Conservation (phyloP, 2,113 vertebrate genomes). For the Nycticryphes semicollaris region DNA sequence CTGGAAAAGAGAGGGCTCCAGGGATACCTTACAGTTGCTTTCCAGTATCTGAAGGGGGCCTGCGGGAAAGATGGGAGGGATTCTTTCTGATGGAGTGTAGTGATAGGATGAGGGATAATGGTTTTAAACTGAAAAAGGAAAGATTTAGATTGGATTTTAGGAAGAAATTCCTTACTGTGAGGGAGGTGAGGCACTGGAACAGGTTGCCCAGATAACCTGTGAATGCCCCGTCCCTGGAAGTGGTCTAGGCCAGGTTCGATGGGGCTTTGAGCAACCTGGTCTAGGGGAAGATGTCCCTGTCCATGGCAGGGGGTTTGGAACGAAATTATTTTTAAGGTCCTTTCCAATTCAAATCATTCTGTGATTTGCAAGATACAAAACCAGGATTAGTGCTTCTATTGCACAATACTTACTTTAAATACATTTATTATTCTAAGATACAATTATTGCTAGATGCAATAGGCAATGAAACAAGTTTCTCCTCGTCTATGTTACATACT, state of each 20-base stretch:
- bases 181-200: neutral
- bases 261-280: neutral
- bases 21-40: neutral
- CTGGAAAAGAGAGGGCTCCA: neutral
- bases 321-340: neutral
- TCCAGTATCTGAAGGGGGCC: neutral
- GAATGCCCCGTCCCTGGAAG: neutral
- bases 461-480: conserved; percentile 12
- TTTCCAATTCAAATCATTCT: neutral
- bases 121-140: neutral
- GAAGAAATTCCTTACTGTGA: neutral
- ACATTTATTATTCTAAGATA: neutral
- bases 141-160: neutral
- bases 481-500: neutral
- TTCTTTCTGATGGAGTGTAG: neutral
- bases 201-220: neutral
- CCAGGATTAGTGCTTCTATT: neutral
- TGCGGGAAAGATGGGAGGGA: neutral
- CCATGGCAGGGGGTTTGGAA: neutral
- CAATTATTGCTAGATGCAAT: neutral
- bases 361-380: neutral
- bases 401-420: neutral
- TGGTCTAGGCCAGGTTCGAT: neutral
- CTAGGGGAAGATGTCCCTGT: neutral
- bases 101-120: neutral